Percentiles rank a stretch among this genome's conserved stretches.
These are phyloP conservation scores for Drosophila macrospina DNA, from an alignment of 2,888 invertebrate genomes.

Conservation along the genomic window DNA sequence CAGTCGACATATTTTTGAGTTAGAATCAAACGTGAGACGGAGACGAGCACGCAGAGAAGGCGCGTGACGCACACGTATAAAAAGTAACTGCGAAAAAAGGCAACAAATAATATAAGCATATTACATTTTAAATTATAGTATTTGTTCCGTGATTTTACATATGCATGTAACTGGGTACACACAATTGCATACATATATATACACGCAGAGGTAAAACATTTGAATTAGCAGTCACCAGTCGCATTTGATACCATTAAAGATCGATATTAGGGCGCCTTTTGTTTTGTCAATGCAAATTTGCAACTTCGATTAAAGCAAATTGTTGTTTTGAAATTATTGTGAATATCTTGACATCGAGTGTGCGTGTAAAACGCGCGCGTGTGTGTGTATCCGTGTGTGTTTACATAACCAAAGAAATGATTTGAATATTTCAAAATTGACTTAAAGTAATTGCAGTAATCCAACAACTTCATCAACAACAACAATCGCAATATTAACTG, in stretches of 20 bases:
- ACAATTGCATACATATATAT: background rate
- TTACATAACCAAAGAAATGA: conserved; percentile 33
- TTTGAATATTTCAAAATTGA: conserved; percentile 10
- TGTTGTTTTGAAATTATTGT: conserved; percentile 13
- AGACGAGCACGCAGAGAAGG: conserved; percentile 59
- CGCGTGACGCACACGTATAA: conserved; percentile 62
- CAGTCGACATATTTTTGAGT: conserved; percentile 42
- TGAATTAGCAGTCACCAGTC: background rate
- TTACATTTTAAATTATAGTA: conserved; percentile 34
- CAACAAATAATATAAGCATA: conserved; percentile 16
- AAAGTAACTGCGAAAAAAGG: conserved; percentile 21
- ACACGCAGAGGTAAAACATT: conserved; percentile 3
- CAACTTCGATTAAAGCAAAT: conserved; percentile 5
- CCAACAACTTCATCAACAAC: conserved; percentile 33
- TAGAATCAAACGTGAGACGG: conserved; percentile 63
- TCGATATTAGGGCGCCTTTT: conserved; percentile 32
- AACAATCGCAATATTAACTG: conserved; percentile 41
- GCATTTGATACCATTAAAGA: conserved; percentile 24
- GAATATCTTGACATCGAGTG: background rate
- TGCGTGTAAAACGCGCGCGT: conserved; percentile 6
- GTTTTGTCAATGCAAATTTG: conserved; percentile 9
- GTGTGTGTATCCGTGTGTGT: conserved; percentile 23
- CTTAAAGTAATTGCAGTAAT: conserved; percentile 13
- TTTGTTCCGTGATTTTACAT: conserved; percentile 20
- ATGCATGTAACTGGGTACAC: background rate